Conservation (phyloP, 2,888 invertebrate genomes). For the Parascotia fuliginaria region DNA sequence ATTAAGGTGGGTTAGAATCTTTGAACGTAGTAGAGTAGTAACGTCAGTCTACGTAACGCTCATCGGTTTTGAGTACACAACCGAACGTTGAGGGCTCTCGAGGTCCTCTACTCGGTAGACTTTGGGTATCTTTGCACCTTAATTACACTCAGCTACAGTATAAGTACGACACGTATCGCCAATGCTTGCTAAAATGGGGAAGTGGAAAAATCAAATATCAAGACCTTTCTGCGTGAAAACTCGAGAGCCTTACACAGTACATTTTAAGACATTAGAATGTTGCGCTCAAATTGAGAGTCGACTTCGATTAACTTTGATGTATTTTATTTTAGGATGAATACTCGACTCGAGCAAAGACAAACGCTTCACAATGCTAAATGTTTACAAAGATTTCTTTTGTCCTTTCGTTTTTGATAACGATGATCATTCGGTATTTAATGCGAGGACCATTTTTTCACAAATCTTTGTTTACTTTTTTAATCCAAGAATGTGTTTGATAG, state of each 20-base stretch:
- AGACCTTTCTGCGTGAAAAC: slow-evolving; percentile 56
- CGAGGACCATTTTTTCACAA: background rate
- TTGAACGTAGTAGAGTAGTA: slow-evolving; percentile 72
- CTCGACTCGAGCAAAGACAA: slow-evolving; percentile 27
- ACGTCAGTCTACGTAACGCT: slow-evolving; percentile 77
- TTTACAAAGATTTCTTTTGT: slow-evolving; percentile 32
- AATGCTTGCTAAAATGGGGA: slow-evolving; percentile 63
- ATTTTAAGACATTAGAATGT: slow-evolving; percentile 61
- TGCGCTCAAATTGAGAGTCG: slow-evolving; percentile 53
- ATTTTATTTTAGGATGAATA: slow-evolving; percentile 50
- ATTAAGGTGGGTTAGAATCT: slow-evolving; percentile 78
- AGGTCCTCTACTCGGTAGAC: slow-evolving; percentile 72
- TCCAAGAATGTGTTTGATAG: too few relatives aligned
- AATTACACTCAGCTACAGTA: slow-evolving; percentile 76
- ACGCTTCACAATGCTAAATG: slow-evolving; percentile 42
- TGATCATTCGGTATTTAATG: slow-evolving; percentile 1
- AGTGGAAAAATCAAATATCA: slow-evolving; percentile 62
- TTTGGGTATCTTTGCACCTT: slow-evolving; percentile 84
- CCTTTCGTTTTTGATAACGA: slow-evolving; percentile 24
- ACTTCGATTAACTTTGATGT: slow-evolving; percentile 60
- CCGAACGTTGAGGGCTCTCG: slow-evolving; percentile 73
- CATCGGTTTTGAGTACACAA: slow-evolving; percentile 75
- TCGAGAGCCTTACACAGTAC: slow-evolving; percentile 56
- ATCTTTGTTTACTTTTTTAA: background rate
- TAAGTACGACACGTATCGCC: slow-evolving; percentile 77